A percentile compares a stretch with the other conserved stretches of the same genome.
Conservation (phyloP, 2,888 invertebrate species). For the Zelleria hepariella region DNA sequence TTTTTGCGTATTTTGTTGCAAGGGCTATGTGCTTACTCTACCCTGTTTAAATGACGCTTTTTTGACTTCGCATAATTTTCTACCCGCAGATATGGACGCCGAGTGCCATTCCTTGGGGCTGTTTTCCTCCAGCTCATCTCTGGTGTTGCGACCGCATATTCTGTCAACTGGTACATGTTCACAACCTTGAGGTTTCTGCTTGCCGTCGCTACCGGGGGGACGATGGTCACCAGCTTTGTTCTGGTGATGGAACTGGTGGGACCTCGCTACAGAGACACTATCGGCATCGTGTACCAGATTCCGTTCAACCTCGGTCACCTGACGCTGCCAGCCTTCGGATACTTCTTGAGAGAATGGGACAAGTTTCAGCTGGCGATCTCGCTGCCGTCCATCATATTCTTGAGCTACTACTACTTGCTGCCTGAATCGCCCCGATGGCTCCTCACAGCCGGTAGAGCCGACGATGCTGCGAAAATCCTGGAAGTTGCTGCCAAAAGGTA, state of each 20-base stretch:
- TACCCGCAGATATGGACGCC: slow-evolving; percentile 77
- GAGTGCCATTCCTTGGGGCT: slow-evolving; percentile 79
- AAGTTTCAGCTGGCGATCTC: slow-evolving; percentile 78
- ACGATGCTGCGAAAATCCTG: slow-evolving; percentile 76
- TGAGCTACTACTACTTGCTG: slow-evolving; percentile 79
- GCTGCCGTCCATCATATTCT: slow-evolving; percentile 72
- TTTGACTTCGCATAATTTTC: too few species aligned
- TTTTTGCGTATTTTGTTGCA: too few species aligned
- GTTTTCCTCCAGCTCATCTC: slow-evolving; percentile 80
- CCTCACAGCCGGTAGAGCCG: slow-evolving; percentile 76
- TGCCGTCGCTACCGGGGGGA: slow-evolving; percentile 85
- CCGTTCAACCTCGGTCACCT: slow-evolving; percentile 80
- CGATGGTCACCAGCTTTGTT: slow-evolving; percentile 85
- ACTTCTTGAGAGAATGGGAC: slow-evolving; percentile 77
- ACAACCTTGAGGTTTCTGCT: slow-evolving; percentile 78
- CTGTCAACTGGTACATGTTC: slow-evolving; percentile 77
- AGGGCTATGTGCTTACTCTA: too few species aligned
- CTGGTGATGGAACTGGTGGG: slow-evolving; percentile 79
- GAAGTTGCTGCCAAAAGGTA: slow-evolving; percentile 74
- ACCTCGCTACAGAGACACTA: slow-evolving; percentile 74
- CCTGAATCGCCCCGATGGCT: slow-evolving; percentile 90
- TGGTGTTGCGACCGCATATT: slow-evolving; percentile 79
- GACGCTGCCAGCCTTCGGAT: slow-evolving; percentile 74
- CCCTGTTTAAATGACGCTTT: too few species aligned
- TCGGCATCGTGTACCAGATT: slow-evolving; percentile 78